Evolutionary conservation across 2,888 invertebrate species (phyloP), one percentile per base, ranked within the genome.

Genomic region (Tortrix viridana): DNA sequence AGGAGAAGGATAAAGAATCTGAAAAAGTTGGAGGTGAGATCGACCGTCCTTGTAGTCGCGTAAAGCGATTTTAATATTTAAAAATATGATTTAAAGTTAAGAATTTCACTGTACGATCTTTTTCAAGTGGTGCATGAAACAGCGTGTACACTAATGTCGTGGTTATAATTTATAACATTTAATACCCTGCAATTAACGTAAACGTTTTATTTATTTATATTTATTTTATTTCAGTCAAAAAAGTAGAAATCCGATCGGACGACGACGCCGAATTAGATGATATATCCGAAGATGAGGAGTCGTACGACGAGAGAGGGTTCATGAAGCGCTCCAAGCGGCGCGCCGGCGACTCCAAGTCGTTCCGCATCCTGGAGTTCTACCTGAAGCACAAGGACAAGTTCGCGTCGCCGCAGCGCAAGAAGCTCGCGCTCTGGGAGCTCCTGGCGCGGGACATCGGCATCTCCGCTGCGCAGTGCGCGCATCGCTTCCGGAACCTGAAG

Each of bases 341-440:
- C 1, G 63, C 59, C 0, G 79, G 84, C 0, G 87, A 89, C 18
- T 79, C 81, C 0, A 86, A 88, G 74, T 85, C 86, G 0, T 82
- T 86, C 44, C 85, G 86, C 75, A 89, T 92, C 55, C 75, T 92
- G 0, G 89, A 89, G 69, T 88, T 79, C 65, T 91, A 88, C 60
- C 79, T 84, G 9, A 89, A 85, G 61, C 81, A 92, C 65, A 91
- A 91, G 64, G 87, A 87, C 0, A 87, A 86, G 41, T 88, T 90
- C 58, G 67, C 80, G 0, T 82, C 82, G 0, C 74, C 83, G 0
- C 77, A 77, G 20, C 72, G 80, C 20, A 88, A 85, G 60, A 88
- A 88, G 65, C 69, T 85, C 26, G 67, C 73, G 0, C 38, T 86
- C 1, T 91, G 91, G 92, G 83, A 84, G 6, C 60, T 74, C 0